Percentiles rank a stretch among this genome's conserved stretches.
phyloP scores from a whole-genome alignment of 2,888 invertebrate species.

The Epistrophe eligans region DNA sequence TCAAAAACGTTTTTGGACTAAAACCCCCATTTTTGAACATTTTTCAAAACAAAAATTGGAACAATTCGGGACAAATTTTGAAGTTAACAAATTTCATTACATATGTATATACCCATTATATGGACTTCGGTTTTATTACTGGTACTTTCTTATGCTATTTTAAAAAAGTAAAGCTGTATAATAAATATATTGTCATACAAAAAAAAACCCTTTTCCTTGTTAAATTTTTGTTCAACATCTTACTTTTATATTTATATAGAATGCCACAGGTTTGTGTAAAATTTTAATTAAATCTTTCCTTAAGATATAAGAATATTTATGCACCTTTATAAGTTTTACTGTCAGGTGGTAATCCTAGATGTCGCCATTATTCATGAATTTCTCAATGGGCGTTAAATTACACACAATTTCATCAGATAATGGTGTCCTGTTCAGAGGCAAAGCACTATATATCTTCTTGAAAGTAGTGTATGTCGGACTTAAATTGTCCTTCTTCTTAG shows the following conservation, averaged over 20 bases:
- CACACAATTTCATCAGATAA: constrained; percentile 75
- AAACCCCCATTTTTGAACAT: too few species aligned
- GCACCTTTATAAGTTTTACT: constrained; percentile 64
- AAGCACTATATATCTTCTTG: constrained; percentile 68
- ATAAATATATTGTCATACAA: too few species aligned
- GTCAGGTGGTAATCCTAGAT: constrained; percentile 72
- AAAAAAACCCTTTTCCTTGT: not conserved
- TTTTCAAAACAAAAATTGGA: too few species aligned
- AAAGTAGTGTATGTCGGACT: constrained; percentile 67
- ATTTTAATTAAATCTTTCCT: constrained; percentile 67
- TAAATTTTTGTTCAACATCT: not conserved
- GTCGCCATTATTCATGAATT: constrained; percentile 75
- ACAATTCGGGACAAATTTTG: too few species aligned
- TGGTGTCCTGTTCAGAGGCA: constrained; percentile 69
- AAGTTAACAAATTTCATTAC: too few species aligned
- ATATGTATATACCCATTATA: too few species aligned
- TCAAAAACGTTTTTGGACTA: too few species aligned
- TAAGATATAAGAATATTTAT: constrained; percentile 61
- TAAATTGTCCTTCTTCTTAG: constrained; percentile 68
- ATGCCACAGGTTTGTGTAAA: constrained; percentile 40
- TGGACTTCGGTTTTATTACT: too few species aligned
- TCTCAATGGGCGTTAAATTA: constrained; percentile 74
- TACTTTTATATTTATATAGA: not conserved
- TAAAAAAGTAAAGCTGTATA: too few species aligned
- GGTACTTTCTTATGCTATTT: too few species aligned